Conservation (phyloP, 2,797 vertebrate genomes). For the Malurus leucopterus region DNA sequence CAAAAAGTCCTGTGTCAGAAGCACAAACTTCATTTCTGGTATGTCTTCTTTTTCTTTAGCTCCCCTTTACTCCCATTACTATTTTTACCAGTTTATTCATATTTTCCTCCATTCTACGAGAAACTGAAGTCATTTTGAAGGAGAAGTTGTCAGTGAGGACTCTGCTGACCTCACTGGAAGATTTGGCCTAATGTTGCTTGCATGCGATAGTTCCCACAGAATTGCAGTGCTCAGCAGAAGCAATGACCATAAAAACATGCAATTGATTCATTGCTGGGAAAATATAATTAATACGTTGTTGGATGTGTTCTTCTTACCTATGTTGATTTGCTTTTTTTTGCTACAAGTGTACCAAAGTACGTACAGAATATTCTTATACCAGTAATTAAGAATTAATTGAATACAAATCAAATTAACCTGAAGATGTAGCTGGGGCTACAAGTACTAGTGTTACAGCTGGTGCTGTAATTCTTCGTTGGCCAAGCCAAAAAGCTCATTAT, state of each 20-base stretch:
- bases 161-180: background rate
- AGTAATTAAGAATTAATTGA: background rate
- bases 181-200: background rate
- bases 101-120: background rate
- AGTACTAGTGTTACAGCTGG: background rate
- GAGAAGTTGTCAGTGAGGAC: background rate
- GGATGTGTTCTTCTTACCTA: background rate
- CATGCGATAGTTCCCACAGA: background rate
- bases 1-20: background rate
- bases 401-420: background rate
- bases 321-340: background rate
- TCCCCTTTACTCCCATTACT: accelerated
- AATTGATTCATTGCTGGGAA: background rate
- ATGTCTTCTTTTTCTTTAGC: background rate
- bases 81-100: background rate
- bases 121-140: background rate
- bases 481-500: background rate
- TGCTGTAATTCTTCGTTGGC: background rate
- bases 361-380: background rate
- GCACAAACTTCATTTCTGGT: background rate
- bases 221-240: background rate
- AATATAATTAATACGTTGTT: background rate
- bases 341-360: background rate
- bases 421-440: background rate
- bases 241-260: background rate